A percentile compares a stretch with the other conserved stretches of the same genome.
Evolutionary conservation across 2,888 invertebrate genomes (phyloP).

Genomic region (Myopa tessellatipennis): DNA sequence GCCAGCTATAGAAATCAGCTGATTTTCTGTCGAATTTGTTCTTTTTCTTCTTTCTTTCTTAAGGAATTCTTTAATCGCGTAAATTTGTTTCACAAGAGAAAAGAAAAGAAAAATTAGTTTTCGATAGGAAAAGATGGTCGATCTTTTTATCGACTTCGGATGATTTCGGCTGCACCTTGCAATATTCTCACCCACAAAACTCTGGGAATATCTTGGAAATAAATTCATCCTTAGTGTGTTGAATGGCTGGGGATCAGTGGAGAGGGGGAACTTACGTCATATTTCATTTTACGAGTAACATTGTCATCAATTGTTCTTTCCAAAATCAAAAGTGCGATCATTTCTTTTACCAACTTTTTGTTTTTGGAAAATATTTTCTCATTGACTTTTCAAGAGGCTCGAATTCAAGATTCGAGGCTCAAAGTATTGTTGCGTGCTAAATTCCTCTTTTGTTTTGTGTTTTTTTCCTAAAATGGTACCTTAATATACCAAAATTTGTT

Average conservation of each 20-base stretch:
- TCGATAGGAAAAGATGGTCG: not conserved
- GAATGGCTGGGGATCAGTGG: too few species aligned
- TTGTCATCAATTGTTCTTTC: not conserved
- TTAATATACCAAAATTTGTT: slow-evolving; percentile 17
- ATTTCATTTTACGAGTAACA: slow-evolving; percentile 3
- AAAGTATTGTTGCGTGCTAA: not conserved
- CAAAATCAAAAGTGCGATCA: not conserved
- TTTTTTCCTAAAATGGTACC: not conserved
- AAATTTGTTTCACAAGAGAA: not conserved
- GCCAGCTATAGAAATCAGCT: slow-evolving; percentile 11
- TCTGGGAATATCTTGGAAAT: slow-evolving; percentile 11
- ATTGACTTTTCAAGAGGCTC: slow-evolving; percentile 30
- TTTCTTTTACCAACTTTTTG: not conserved
- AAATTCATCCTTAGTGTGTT: not conserved
- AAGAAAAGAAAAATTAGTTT: not conserved
- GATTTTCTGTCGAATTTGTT: not conserved
- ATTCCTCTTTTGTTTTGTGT: not conserved
- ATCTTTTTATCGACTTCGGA: not conserved
- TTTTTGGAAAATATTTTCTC: not conserved
- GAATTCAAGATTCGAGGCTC: not conserved
- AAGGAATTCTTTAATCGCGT: not conserved
- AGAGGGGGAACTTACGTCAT: slow-evolving; percentile 10
- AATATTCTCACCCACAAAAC: slow-evolving; percentile 13
- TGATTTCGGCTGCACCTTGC: slow-evolving; percentile 14
- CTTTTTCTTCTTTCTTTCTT: too few species aligned